Evolutionary conservation across 2,113 vertebrate species (phyloP), one percentile per base, ranked within the genome.

Genomic region (Brachyistius frenatus): DNA sequence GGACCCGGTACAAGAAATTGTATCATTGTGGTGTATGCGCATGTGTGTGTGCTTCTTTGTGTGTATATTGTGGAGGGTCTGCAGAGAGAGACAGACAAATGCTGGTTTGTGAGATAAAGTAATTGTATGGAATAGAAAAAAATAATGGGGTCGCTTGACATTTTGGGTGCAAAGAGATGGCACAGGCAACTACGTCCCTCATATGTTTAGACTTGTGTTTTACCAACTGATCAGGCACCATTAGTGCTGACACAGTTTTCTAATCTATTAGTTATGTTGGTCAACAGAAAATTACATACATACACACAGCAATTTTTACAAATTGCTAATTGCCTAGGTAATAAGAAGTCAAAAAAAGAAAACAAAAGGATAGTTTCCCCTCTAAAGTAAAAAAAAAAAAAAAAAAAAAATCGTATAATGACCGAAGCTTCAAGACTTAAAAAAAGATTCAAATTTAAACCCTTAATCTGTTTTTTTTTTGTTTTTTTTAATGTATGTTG

Each of bases 1-100:
- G 93, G 93, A 90, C 44, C 30, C 44, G 16, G 63, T 87, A 87
- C 91, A 91, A 80, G 71, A 88, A 81, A 88, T 81, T 86, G 80
- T 87, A 75, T 87, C 66, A 80, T 41, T 81, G 75, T 61, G 44
- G 39, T 64, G 63, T 71, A 62, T 49, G 23, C 46, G 85, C 41
- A 72, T 74, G 69, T 78, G 64, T 35, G 78, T 70, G 66, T 0
- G 16, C 76, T 56, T 56, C 33, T 73, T 7, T 66, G 31, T 65
- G 39, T 68, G 76, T 60, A 3, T 31, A 41, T 69, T 78, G 41
- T 79, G 55, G 49, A 73, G 72, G 14, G 53, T 74, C 65, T 78
- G 30, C 44, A 68, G 60, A 62, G 6, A 69, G 23, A 65, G 65
- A 52, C 33, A 73, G 56, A 73, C 50, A 76, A 35, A 54, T 37